phyloP scores from a whole-genome alignment of 2,888 invertebrate species.

The Melangyna quadrimaculata region DNA sequence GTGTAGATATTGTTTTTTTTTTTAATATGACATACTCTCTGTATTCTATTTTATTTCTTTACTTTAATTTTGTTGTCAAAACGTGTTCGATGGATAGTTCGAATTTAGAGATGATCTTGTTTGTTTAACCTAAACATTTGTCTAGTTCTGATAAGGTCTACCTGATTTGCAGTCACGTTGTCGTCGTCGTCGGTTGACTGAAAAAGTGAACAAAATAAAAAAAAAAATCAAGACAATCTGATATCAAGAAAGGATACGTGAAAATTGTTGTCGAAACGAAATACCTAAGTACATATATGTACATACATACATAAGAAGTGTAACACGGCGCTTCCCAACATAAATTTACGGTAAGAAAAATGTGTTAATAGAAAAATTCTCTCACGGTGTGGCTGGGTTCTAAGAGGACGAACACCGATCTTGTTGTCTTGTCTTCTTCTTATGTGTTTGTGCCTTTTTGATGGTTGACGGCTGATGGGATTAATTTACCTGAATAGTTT shows the following conservation, averaged over 20 bases:
- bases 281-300: too few relatives aligned
- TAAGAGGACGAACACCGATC: constrained; percentile 14
- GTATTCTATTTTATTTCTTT: constrained; percentile 23
- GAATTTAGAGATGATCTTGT: constrained; percentile 56
- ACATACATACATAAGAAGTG: not conserved
- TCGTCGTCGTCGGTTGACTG: not conserved
- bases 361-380: constrained; percentile 34
- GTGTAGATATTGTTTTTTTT: constrained; percentile 38
- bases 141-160: constrained; percentile 44
- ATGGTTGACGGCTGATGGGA: constrained; percentile 17
- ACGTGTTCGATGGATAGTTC: constrained; percentile 52
- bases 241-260: constrained; percentile 5
- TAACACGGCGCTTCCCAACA: not conserved
- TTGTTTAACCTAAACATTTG: constrained; percentile 47
- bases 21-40: constrained; percentile 59
- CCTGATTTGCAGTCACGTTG: constrained; percentile 37
- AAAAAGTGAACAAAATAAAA: not conserved
- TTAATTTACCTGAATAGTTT: constrained; percentile 47
- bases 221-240: not conserved
- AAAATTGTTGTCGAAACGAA: not conserved
- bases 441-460: constrained; percentile 1
- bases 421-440: constrained; percentile 59
- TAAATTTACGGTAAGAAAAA: constrained; percentile 49
- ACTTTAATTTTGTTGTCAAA: constrained; percentile 35
- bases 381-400: constrained; percentile 62